Base-by-base conservation (phyloP, 2,888 invertebrate species). In the Dolichomitus sp. region DNA sequence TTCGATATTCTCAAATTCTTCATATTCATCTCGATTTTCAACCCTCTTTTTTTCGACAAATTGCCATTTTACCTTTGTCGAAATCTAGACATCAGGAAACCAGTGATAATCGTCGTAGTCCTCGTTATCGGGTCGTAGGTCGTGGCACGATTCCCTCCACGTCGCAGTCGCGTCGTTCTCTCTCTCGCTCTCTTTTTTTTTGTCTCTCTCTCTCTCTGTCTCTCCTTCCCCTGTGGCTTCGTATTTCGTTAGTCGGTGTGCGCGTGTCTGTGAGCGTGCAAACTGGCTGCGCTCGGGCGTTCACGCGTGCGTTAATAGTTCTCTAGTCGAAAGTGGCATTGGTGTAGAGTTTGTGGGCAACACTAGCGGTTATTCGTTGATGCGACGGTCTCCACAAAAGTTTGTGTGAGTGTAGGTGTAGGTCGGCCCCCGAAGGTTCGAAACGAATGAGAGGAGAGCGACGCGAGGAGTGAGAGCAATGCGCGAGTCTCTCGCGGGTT, bases 401-500 rank as follows among this genome's bases (percentile, higher is more conserved):
- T 54, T 4, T 23, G 57, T 57, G 82, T 70, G 52, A 45, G 79
- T 83, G 75, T 79, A 83, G 82, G 82, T 79, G 80, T 83, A 83
- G 80, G 83, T 83, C 81, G 81, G 84, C 85, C 83, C 81, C 83
- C 81, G 84, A 81, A 82, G 81, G 81, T 84, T 83, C 72, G 81
- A 45, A 74, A 75, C 69, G 50, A 74, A 69, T 59, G 52, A 37
- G 45, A 72, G 54, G 69, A 81, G 74, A 78, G 69, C 40, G 63
- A 70, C 54, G 59, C 70, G 65, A 42, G 65, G 50, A 68, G 50
- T 19, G 52, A 50, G 74, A 52, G 42, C 33, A 54, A 19, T 66
- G 65, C 57, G 69, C 12, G 61, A 57, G 73, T 80, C 76, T 83
- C 84, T 75, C 84, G 70, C 80, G 45, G 50, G 69, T 74, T 66